Percentiles rank a stretch among this genome's conserved stretches.
phyloP scores from a whole-genome alignment of 2,113 vertebrate species.

The Eonycteris spelaea region DNA sequence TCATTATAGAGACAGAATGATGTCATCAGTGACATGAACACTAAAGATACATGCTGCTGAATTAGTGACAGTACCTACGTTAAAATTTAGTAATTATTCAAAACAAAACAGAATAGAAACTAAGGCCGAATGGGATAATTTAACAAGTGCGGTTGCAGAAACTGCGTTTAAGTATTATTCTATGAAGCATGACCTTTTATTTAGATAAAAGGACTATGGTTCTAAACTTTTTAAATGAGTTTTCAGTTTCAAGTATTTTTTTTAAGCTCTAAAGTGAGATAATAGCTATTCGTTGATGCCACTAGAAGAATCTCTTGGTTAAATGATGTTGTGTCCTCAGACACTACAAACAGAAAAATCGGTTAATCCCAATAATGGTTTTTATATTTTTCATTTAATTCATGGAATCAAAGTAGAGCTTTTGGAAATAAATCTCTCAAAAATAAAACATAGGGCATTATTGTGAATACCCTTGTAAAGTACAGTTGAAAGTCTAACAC shows the following conservation, averaged over 20 bases:
- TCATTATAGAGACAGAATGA: neutral
- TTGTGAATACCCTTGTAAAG: neutral
- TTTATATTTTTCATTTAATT: neutral
- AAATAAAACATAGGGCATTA: neutral
- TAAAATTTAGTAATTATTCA: neutral
- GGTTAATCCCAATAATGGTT: neutral
- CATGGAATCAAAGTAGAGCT: neutral
- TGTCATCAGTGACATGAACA: neutral
- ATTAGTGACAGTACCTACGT: neutral
- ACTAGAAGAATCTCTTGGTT: neutral
- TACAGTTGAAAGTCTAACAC: neutral
- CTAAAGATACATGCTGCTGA: neutral
- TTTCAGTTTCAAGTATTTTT: neutral
- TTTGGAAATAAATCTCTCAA: neutral
- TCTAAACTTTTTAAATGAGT: neutral
- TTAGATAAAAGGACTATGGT: neutral
- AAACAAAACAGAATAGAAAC: neutral
- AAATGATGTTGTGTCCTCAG: neutral
- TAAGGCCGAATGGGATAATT: neutral
- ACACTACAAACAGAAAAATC: neutral
- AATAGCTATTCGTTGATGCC: neutral
- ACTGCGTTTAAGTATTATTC: neutral
- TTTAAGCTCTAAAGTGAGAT: neutral
- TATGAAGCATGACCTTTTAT: neutral
- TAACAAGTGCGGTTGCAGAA: neutral